Evolutionary conservation across 2,888 invertebrate genomes (phyloP), one percentile per base, ranked within the genome.

Genomic region (Scrobipalpa costella): DNA sequence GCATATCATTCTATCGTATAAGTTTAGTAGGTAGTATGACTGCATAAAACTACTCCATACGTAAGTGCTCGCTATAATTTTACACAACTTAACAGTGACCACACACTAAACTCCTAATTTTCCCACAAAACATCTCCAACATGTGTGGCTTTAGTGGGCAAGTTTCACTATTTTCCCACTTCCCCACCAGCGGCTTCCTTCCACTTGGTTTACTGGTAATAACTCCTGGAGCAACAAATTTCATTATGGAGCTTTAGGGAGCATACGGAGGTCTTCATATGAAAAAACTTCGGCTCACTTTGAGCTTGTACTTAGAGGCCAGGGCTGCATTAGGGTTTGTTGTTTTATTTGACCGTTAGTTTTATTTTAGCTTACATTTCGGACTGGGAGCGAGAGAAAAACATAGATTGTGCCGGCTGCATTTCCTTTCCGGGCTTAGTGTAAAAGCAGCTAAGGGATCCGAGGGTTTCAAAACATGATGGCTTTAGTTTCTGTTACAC

Each of bases 171-270:
- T 55, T 55, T 27, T 13, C 7, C 55, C 33, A 55, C n/a, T 15
- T 55, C 34, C 55, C 55, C 8, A 33, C 34, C 27, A 55, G 34
- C 7, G 34, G 27, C 33, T 52, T 19, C 34, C 33, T 34, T 34
- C n/a, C 34, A 55, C 55, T 55, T 55, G 55, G 55, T 55, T 34
- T 55, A 55, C 55, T 33, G 17, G 55, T 55, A 55, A 21, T 38
- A 38, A 57, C 38, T 57, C 57, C 60, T 68, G 69, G 71, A 64
- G 66, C 59, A 72, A 76, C 73, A 71, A 72, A 72, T 76, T 76
- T 75, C 73, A 73, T 75, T 73, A 75, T 27, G 59, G 33, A 47
- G 17, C 44, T 55, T 34, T 33, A 44, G 27, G 59, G 44, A 19
- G 13, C 34, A 15, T 55, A 5, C 27, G 40, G 58, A 58, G 34